Conservation (phyloP, 92 coral and sea anemone species). For the Muricea muricata region DNA sequence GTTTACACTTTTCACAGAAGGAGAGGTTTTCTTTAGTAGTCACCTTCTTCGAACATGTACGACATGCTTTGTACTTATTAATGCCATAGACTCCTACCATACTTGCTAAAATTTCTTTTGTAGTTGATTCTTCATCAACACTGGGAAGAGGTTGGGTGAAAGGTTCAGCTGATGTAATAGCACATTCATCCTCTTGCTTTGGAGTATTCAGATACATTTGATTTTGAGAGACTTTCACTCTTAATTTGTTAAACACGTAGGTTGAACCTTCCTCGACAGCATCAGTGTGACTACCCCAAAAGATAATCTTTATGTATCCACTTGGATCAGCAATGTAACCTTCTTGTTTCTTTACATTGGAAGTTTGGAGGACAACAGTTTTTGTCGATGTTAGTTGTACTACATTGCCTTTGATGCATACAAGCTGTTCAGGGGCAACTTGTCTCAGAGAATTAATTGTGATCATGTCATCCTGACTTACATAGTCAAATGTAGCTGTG, state of each 20-base stretch:
- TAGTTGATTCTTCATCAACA: slow-evolving; percentile 59
- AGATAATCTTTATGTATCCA: slow-evolving; percentile 66
- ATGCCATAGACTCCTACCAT: slow-evolving; percentile 64
- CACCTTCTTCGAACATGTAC: slow-evolving; percentile 70
- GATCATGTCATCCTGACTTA: not conserved
- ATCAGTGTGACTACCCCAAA: slow-evolving; percentile 71
- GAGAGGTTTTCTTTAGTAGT: slow-evolving; percentile 66
- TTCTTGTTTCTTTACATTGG: not conserved
- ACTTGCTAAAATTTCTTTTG: slow-evolving; percentile 61
- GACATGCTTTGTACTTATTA: slow-evolving; percentile 66
- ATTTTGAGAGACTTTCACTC: slow-evolving; percentile 38
- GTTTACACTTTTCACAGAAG: slow-evolving; percentile 61
- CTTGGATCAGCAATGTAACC: slow-evolving; percentile 43
- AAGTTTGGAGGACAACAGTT: not conserved
- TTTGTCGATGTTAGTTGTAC: not conserved
- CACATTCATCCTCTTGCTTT: slow-evolving; percentile 63
- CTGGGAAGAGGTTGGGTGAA: slow-evolving; percentile 50
- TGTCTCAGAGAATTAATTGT: not conserved
- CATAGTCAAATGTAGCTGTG: not conserved
- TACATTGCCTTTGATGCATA: not conserved
- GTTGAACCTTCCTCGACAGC: slow-evolving; percentile 38
- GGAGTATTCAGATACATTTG: slow-evolving; percentile 69
- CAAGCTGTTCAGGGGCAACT: not conserved
- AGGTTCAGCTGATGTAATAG: slow-evolving; percentile 65
- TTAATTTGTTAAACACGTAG: slow-evolving; percentile 46